Evolutionary conservation across 23 tunicate genomes (phyloP).

Genomic region (Pegea sp.): DNA sequence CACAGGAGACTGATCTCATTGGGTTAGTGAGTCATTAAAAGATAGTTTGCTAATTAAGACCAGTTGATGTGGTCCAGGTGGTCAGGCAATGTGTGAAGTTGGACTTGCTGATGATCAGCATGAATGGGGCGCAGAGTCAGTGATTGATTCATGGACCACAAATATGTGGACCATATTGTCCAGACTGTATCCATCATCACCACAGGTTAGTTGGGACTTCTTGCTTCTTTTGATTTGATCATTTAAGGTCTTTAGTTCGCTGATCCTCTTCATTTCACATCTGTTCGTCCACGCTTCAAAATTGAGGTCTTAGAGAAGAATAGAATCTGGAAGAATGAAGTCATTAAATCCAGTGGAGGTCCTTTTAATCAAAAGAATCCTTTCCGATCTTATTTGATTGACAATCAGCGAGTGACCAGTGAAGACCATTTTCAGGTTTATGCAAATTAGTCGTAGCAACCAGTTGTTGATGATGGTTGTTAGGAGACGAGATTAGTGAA

Average conservation of each 20-base stretch:
- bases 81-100: constrained; percentile 11
- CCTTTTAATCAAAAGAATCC: constrained; percentile 24
- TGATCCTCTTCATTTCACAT: constrained; percentile 13
- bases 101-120: constrained; percentile 96
- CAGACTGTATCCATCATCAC: constrained; percentile 9
- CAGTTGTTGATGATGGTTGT: too few species aligned
- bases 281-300: constrained; percentile 20
- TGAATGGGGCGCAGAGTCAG: constrained; percentile 91
- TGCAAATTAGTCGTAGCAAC: too few species aligned
- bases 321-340: background rate
- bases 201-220: constrained; percentile 4
- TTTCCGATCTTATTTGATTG: constrained; percentile 10
- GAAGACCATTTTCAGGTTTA: constrained; percentile 66
- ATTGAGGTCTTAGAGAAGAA: constrained; percentile 1
- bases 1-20: constrained; percentile 25
- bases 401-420: constrained; percentile 35
- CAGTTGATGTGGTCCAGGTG: constrained; percentile 21
- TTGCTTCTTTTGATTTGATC: background rate
- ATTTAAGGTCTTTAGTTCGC: constrained; percentile 5
- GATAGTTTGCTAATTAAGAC: background rate
- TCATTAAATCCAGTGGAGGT: background rate
- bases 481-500: background rate
- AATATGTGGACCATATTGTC: constrained; percentile 37
- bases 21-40: constrained; percentile 13
- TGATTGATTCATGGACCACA: constrained; percentile 49